Evolutionary conservation across 2,113 vertebrate species (phyloP).

Genomic region (Channa argus): DNA sequence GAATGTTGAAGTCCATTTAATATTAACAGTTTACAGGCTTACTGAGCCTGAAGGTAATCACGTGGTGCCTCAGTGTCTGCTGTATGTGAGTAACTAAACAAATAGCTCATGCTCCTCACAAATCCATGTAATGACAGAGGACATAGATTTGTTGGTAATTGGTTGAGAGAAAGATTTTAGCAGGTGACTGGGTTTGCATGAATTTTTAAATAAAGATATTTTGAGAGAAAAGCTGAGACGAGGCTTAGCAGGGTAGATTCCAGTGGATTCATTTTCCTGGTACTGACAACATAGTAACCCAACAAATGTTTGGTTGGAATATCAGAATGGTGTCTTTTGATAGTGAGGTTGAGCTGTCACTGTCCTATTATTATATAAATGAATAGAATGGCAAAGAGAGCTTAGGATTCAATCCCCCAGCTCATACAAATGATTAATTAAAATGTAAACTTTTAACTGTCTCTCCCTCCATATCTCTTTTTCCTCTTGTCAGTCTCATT

Average conservation of each 20-base stretch:
- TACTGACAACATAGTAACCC: slow-evolving; percentile 72
- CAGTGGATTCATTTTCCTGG: slow-evolving; percentile 66
- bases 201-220: slow-evolving; percentile 75
- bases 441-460: slow-evolving; percentile 60
- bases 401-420: slow-evolving; percentile 48
- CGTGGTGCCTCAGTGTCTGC: slow-evolving; percentile 17
- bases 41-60: slow-evolving; percentile 15
- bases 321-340: slow-evolving; percentile 74
- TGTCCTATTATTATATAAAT: slow-evolving; percentile 80
- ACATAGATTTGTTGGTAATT: slow-evolving; percentile 75
- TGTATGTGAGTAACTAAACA: slow-evolving; percentile 50
- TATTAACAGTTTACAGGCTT: neutral
- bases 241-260: slow-evolving; percentile 55
- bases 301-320: slow-evolving; percentile 79
- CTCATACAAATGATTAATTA: slow-evolving; percentile 43
- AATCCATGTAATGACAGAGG: slow-evolving; percentile 75
- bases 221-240: slow-evolving; percentile 53
- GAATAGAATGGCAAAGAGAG: slow-evolving; percentile 57
- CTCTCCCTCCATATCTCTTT: slow-evolving; percentile 32
- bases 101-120: slow-evolving; percentile 50
- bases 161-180: slow-evolving; percentile 72
- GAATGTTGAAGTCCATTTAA: neutral
- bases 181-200: slow-evolving; percentile 60
- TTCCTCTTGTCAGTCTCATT: slow-evolving; percentile 29
- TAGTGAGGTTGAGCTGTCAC: slow-evolving; percentile 53